Evolutionary conservation across 2,797 vertebrate species (phyloP), one percentile per base, ranked within the genome.

Genomic region (Arctocebus calabarensis): DNA sequence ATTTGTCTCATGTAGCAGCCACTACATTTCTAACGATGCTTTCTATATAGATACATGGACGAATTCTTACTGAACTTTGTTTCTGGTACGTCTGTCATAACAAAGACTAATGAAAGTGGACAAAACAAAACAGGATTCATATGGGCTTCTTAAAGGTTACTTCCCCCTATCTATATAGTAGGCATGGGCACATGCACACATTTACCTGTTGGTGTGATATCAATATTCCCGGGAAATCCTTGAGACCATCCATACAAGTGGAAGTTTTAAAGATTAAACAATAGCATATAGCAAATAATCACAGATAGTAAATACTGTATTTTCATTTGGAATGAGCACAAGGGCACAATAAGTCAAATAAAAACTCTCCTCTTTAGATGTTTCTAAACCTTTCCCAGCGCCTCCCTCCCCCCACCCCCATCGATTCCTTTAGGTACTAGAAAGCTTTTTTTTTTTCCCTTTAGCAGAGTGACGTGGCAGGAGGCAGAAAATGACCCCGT

Each of bases 401-500:
- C 68, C 85, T 78, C 43, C 43, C 20, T 70, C 84, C 20, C 62
- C 85, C 82, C 43, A 37, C 20, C 74, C 84, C 23, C 81, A 40
- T 2, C 22, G 75, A 91, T 90, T 40, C 81, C 91, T 96, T 48
- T 23, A 82, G 96, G 81, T 66, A 37, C 86, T 7, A 62, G 79
- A 88, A 71, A 79, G 85, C 68, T 40, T 64, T 29, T 64, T 34
- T 88, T 52, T 75, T 82, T 27, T 19, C 40, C 3, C 77, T 59
- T 64, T 29, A 75, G 94, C 90, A 68, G 48, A 94, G 95, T 97
- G 98, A 98, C 97, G 98, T 98, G 98, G 98, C 98, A 98, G 45
- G 90, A 79, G 96, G 88, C 95, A 95, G 94, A 90, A 95, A 92
- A 87, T 95, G 95, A 97, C 97, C 96, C 96, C 55, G 90, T 86